Conservation (phyloP, 2,797 vertebrate species). For the Danionella dracula region DNA sequence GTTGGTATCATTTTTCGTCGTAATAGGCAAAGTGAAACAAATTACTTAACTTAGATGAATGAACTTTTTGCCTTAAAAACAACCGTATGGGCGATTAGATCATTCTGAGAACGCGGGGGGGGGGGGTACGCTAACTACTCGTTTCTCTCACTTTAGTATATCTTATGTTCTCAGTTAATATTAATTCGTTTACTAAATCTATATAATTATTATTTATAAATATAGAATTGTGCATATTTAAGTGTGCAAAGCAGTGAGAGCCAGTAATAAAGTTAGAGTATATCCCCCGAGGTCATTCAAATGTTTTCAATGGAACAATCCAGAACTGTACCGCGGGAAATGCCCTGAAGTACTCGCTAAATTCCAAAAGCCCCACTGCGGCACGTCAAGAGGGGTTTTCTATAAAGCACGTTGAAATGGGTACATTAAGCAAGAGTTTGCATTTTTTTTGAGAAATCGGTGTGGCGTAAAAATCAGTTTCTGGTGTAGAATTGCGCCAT, state of each 20-base stretch:
- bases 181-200: accelerated
- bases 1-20: neutral
- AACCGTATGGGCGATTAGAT: conserved; percentile 37
- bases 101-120: neutral
- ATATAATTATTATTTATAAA: accelerated
- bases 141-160: too few relatives aligned
- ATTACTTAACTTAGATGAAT: neutral
- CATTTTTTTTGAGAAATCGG: too few relatives aligned
- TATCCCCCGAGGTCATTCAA: neutral
- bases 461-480: too few relatives aligned
- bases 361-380: too few relatives aligned
- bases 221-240: accelerated
- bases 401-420: too few relatives aligned
- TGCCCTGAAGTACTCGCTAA: too few relatives aligned
- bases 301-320: conserved; percentile 52
- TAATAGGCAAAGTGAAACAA: neutral
- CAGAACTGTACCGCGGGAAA: conserved; percentile 63
- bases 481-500: too few relatives aligned
- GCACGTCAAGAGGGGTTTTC: too few relatives aligned
- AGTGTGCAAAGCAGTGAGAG: accelerated
- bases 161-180: too few relatives aligned
- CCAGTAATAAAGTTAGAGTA: neutral
- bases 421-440: too few relatives aligned
- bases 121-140: too few relatives aligned
- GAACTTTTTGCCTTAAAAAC: conserved; percentile 58